Conservation (phyloP, 1,140 invertebrate species). For the Lordiphosa stackelbergi region DNA sequence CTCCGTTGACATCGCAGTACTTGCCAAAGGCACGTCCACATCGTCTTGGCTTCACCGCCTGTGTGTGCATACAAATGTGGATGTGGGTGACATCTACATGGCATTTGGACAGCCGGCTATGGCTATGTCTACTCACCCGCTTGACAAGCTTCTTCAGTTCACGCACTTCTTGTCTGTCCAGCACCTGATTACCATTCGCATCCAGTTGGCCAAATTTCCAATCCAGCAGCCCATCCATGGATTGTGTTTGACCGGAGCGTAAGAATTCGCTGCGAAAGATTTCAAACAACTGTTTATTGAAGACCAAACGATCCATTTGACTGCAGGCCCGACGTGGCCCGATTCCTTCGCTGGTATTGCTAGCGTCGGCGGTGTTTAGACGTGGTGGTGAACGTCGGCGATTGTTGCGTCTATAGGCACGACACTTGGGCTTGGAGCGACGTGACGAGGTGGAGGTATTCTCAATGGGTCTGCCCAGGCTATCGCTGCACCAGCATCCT, state of each 20-base stretch:
- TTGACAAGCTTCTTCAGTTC: conserved; percentile 88
- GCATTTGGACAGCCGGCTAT: conserved; percentile 4
- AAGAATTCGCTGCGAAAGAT: conserved; percentile 89
- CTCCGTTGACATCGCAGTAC: conserved; percentile 88
- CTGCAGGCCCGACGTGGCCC: conserved; percentile 80
- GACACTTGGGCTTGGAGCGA: conserved; percentile 84
- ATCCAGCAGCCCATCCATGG: conserved; percentile 77
- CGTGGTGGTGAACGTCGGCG: conserved; percentile 68
- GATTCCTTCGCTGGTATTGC: conserved; percentile 17
- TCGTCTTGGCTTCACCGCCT: conserved; percentile 89
- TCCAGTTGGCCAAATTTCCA: conserved; percentile 94
- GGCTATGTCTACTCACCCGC: conserved; percentile 79
- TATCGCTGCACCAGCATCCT: conserved; percentile 88
- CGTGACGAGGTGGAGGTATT: conserved; percentile 83
- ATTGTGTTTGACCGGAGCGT: conserved; percentile 71
- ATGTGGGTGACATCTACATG: conserved; percentile 11
- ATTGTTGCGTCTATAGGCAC: conserved; percentile 72
- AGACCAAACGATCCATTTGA: conserved; percentile 84
- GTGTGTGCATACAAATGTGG: conserved; percentile 41
- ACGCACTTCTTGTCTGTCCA: conserved; percentile 89
- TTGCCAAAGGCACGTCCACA: conserved; percentile 93
- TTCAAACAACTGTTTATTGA: conserved; percentile 89
- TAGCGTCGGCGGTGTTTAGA: conserved; percentile 26
- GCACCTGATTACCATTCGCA: conserved; percentile 83
- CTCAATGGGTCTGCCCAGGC: conserved; percentile 86